Percentiles rank a stretch among this genome's conserved stretches.
Evolutionary conservation across 37 sponge, comb jelly and placozoan genomes (phyloP).

Genomic region (Spongilla lacustris): DNA sequence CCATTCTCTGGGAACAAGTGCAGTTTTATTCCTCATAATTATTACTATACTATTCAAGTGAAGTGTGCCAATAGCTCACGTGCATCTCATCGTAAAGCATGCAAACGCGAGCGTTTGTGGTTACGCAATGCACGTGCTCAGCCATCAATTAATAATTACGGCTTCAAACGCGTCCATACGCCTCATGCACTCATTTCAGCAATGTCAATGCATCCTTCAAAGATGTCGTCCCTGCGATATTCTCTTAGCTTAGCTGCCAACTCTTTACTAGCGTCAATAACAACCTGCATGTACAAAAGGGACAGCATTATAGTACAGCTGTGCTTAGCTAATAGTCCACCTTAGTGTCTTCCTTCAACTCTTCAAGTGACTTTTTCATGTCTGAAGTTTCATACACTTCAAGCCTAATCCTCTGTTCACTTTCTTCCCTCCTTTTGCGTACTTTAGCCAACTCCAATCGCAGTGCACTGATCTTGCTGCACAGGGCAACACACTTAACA

Average conservation of each 20-base stretch:
- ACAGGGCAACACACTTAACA: background rate
- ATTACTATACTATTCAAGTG: background rate
- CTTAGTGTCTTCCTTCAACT: constrained; percentile 21
- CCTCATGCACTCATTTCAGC: background rate
- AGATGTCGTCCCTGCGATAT: background rate
- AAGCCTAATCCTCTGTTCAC: background rate
- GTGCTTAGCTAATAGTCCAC: too few species aligned
- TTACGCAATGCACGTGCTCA: background rate
- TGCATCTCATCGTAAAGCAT: background rate
- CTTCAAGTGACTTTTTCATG: background rate
- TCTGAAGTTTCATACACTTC: constrained; percentile 1
- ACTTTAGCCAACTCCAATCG: constrained; percentile 12
- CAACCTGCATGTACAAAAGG: background rate
- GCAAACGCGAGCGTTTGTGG: background rate
- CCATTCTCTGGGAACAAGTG: background rate
- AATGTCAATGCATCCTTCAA: background rate
- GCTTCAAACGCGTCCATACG: background rate
- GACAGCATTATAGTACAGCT: too few species aligned
- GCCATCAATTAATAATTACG: background rate
- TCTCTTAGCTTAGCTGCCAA: background rate
- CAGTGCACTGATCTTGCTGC: constrained; percentile 37
- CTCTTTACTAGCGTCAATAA: background rate
- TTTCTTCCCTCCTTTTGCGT: background rate
- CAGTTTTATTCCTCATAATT: background rate
- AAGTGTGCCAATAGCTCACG: constrained; percentile 1